Conservation (phyloP, 2,113 vertebrate genomes). For the Otis tarda region DNA sequence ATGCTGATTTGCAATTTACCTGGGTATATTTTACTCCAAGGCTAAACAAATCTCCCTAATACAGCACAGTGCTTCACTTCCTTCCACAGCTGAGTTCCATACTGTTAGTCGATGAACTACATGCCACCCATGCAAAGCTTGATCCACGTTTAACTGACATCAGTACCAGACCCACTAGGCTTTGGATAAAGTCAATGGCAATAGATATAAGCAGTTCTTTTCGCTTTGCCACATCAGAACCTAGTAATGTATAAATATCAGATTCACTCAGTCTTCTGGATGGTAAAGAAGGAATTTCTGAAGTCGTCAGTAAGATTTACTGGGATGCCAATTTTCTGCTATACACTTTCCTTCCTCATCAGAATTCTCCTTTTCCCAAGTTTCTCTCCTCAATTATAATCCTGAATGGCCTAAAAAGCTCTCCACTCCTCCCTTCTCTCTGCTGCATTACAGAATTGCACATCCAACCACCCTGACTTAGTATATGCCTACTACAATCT, state of each 20-base stretch:
- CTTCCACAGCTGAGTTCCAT: background rate
- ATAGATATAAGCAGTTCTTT: background rate
- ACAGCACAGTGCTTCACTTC: background rate
- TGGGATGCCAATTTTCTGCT: background rate
- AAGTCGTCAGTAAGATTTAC: background rate
- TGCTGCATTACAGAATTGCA: background rate
- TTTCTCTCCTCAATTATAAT: background rate
- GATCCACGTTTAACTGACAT: background rate
- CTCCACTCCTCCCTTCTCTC: background rate
- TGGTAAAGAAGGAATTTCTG: background rate
- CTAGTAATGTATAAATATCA: background rate
- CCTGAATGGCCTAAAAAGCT: background rate
- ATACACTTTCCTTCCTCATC: background rate
- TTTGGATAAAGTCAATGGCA: background rate
- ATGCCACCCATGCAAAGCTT: background rate
- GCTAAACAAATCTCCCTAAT: background rate
- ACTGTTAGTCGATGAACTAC: background rate
- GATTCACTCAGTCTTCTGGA: background rate
- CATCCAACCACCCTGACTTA: background rate
- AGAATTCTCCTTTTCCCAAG: background rate
- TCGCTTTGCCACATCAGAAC: background rate
- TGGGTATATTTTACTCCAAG: background rate
- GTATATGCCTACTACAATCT: background rate
- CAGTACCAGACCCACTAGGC: background rate
- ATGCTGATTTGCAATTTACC: background rate